phyloP scores from a whole-genome alignment of 2,888 invertebrate species.

The Epinotia brunnichana region DNA sequence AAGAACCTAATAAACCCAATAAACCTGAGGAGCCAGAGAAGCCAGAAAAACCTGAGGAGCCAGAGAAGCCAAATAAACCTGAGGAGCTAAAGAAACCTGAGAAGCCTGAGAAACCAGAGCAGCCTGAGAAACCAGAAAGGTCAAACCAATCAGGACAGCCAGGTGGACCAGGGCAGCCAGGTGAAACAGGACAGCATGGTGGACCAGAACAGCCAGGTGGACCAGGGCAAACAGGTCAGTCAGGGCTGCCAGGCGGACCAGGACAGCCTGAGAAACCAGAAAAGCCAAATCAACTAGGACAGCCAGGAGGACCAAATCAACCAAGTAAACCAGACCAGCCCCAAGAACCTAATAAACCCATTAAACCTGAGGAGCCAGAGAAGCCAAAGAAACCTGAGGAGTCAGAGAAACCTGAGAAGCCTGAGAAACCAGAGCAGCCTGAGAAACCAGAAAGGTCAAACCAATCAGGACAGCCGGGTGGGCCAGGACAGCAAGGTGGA shows the following conservation, averaged over 20 bases:
- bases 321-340: background rate
- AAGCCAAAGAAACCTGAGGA: background rate
- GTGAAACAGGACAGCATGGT: too few species aligned
- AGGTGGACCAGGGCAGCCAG: too few species aligned
- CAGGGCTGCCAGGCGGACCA: too few species aligned
- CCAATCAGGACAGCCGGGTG: too few species aligned
- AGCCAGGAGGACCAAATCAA: slow-evolving; percentile 11
- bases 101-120: background rate
- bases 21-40: too few species aligned
- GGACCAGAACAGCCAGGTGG: too few species aligned
- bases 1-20: too few species aligned
- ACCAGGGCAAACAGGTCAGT: too few species aligned
- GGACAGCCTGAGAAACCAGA: background rate
- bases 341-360: too few species aligned
- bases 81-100: background rate
- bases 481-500: too few species aligned
- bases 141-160: too few species aligned
- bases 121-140: background rate
- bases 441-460: background rate
- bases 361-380: background rate
- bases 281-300: background rate
- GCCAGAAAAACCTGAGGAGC: background rate
- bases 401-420: slow-evolving; percentile 5
- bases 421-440: background rate
- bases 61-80: background rate